Evolutionary conservation across 2,797 vertebrate species (phyloP), one percentile per base, ranked within the genome.

Genomic region (Lepilemur septentrionalis): DNA sequence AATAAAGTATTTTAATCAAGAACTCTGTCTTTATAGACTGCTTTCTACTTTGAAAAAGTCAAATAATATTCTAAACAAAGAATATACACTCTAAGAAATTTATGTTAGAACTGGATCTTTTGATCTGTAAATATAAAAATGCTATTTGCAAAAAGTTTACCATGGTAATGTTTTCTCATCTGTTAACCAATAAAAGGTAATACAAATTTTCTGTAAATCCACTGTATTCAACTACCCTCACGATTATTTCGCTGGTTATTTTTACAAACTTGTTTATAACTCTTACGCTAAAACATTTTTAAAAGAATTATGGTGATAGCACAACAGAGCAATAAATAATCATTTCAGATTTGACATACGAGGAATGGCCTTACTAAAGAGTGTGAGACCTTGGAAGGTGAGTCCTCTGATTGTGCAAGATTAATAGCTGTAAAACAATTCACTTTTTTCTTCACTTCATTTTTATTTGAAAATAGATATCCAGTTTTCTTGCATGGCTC

Each of bases 131-230:
- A 46, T 65, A 82, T 48, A 55, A 9, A 89, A 84, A 95, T 84
- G 5, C 20, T 75, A 72, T 83, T 85, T 88, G 35, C 7, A 85
- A 28, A 81, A 84, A 14, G 46, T 83, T 95, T 91, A 75, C 23
- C 17, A 43, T 67, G 41, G n/a, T 59, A 43, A 61, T 18, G 78
- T 81, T 92, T 95, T 92, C 57, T 97, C 22, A 84, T n/a, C 65
- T 92, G 43, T 86, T 93, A 72, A 48, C 88, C 18, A 89, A 88
- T 80, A 88, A 92, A 93, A 7, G 22, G 7, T 59, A 93, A 46
- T 30, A 25, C 72, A 57, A 67, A 55, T 78, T 85, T 95, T 88
- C 22, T 32, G 14, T 61, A 96, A 82, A 89, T 85, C 0, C 8
- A 81, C 4, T 79, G 18, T 93, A 48, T 59, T 79, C 13, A 63